Evolutionary conservation across 2,888 invertebrate genomes (phyloP).

Genomic region (Watsonalla binaria): DNA sequence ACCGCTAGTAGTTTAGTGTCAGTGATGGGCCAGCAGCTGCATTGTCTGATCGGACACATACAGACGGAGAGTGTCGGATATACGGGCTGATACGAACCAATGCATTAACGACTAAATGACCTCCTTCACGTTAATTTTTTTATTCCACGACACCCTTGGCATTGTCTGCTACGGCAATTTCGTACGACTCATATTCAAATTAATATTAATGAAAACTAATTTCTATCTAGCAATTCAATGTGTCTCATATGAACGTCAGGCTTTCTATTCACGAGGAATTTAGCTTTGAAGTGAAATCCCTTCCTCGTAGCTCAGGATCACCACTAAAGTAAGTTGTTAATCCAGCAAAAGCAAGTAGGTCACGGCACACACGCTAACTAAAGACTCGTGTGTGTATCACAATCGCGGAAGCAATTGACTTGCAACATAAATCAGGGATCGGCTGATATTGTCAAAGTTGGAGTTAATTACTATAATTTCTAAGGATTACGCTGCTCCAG

Average conservation of each 20-base stretch:
- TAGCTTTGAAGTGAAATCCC: background rate
- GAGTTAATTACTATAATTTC: constrained; percentile 12
- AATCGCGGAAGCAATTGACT: constrained; percentile 13
- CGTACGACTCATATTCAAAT: no score
- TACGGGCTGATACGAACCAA: no score
- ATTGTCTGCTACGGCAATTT: no score
- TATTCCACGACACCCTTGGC: no score
- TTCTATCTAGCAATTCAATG: no score
- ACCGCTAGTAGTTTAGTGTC: no score
- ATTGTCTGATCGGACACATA: no score
- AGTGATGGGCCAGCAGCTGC: no score
- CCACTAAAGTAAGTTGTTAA: constrained; percentile 9
- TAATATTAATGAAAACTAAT: no score
- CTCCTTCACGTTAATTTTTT: no score
- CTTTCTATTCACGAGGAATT: background rate
- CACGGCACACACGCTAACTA: background rate
- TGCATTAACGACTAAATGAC: no score
- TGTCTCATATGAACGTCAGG: background rate
- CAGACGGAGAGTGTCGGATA: no score
- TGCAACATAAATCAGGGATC: constrained; percentile 28
- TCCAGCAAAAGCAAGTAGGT: background rate
- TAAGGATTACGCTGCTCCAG: background rate
- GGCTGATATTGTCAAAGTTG: constrained; percentile 24
- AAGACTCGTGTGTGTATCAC: constrained; percentile 1
- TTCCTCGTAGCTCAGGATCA: background rate